Conservation (phyloP, 2,113 vertebrate species). For the Pedionomus torquatus region DNA sequence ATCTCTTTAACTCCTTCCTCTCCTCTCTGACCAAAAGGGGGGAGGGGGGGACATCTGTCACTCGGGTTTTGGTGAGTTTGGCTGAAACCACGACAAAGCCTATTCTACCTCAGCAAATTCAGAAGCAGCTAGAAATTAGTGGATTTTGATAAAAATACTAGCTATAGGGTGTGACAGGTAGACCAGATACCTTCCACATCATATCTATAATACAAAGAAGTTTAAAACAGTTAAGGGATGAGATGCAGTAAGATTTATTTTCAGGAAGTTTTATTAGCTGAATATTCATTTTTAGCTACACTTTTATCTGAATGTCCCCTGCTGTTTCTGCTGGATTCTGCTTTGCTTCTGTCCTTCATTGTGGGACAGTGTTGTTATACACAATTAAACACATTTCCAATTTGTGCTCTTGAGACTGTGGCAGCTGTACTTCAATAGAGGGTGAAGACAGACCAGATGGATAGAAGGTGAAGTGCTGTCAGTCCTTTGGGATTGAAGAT, state of each 20-base stretch:
- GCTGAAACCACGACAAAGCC: no score
- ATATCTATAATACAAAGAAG: not conserved
- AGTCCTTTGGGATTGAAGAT: not conserved
- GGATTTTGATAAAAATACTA: not conserved
- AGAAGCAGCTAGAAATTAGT: not conserved
- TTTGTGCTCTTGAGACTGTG: slow-evolving; percentile 47
- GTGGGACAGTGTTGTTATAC: not conserved
- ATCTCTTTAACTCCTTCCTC: no score
- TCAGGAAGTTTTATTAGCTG: not conserved
- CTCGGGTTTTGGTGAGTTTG: no score
- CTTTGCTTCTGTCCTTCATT: slow-evolving; percentile 33
- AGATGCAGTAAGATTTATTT: not conserved
- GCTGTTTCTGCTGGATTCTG: not conserved
- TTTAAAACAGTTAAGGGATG: not conserved
- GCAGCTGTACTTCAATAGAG: slow-evolving; percentile 34
- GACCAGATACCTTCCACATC: not conserved
- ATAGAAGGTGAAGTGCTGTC: slow-evolving; percentile 29
- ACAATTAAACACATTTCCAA: slow-evolving; percentile 45
- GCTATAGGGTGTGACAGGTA: not conserved
- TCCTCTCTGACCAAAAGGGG: no score
- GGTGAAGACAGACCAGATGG: slow-evolving; percentile 41
- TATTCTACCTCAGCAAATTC: not conserved
- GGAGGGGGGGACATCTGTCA: no score
- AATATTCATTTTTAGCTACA: not conserved
- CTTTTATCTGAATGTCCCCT: not conserved